Evolutionary conservation across 92 coral and sea anemone genomes (phyloP), one percentile per base, ranked within the genome.

Genomic region (Scolanthus callimorphus): DNA sequence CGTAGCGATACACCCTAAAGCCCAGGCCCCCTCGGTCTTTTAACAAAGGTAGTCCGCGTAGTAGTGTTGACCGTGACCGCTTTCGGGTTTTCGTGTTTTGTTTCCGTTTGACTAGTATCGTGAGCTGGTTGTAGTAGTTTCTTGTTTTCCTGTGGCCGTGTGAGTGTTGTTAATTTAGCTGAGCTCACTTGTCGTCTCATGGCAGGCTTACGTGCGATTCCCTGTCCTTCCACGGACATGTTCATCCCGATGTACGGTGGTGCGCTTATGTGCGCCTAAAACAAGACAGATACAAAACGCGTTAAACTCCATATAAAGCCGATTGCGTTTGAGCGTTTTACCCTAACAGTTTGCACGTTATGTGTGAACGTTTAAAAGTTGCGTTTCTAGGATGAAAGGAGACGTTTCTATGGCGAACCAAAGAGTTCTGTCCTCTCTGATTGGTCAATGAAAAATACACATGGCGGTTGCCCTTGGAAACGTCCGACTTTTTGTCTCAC

Each of bases 211-310:
- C 78, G 82, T 10, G 38, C 19, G 15, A 91, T 69, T 31, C 86
- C 87, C 31, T 80, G 83, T 0, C 99, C 99, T 55, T 84, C 91
- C 1, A 94, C 83, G 3, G 88, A 59, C 61, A 94, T 29, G 53
- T 70, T 88, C 21, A 94, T 86, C 17, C 99, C 99, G 25, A 94
- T 94, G 55, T 94, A 94, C 2, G 99, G 96, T 0, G 99, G 99
- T 0, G 99, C 90, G 45, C 88, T 75, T 12, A 94, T 76, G 43
- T 62, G 91, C 0, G 99, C 85, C 99, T 94, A 60, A 27, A 9
- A 28, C 38, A 51, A 57, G 27, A 49, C 17, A n/a, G n/a, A 46
- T 27, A 60, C 6, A 3, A 62, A 2, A 21, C 13, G 27, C 20
- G 34, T 17, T 27, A 54, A 25, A 57, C 17, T 57, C 17, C 44